Percentiles rank a stretch among this genome's conserved stretches.
These are phyloP conservation scores for Australoheros scitulus DNA, from an alignment of 2,113 vertebrate genomes.

Conservation along the genomic window DNA sequence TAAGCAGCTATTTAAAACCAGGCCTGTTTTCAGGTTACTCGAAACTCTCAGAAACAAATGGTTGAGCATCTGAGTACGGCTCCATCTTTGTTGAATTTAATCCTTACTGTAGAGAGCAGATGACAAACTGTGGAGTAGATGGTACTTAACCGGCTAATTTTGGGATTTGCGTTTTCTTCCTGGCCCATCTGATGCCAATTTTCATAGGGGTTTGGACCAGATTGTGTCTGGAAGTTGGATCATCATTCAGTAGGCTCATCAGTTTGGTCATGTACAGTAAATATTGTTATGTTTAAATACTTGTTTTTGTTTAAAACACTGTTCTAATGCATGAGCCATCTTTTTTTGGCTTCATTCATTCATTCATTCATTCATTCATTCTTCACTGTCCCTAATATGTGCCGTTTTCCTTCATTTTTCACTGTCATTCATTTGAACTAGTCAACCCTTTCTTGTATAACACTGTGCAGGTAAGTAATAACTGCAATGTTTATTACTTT, in stretches of 20 bases:
- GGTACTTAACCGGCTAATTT: conserved; percentile 77
- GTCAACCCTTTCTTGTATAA: conserved; percentile 18
- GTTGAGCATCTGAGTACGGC: conserved; percentile 62
- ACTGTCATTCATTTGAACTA: conserved; percentile 26
- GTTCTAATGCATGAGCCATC: background rate
- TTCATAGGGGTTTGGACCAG: conserved; percentile 58
- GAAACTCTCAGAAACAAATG: conserved; percentile 69
- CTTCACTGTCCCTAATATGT: background rate
- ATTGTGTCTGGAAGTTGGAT: conserved; percentile 66
- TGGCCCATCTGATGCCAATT: conserved; percentile 80
- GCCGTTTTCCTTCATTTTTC: conserved; percentile 52
- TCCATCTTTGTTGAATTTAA: conserved; percentile 78
- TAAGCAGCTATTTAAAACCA: conserved; percentile 29
- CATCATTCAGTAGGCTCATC: conserved; percentile 58
- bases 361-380: background rate
- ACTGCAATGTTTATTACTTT: conserved; percentile 21
- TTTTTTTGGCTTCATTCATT: background rate
- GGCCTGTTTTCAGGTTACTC: conserved; percentile 61
- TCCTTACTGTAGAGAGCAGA: conserved; percentile 60
- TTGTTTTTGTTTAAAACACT: conserved; percentile 8
- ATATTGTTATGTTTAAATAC: conserved; percentile 3
- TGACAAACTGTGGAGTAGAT: conserved; percentile 54
- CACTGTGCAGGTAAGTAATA: conserved; percentile 61
- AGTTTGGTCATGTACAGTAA: conserved; percentile 8
- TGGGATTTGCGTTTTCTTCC: conserved; percentile 71